Evolutionary conservation across 2,888 invertebrate species (phyloP).

Genomic region (Lampropteryx suffumata): DNA sequence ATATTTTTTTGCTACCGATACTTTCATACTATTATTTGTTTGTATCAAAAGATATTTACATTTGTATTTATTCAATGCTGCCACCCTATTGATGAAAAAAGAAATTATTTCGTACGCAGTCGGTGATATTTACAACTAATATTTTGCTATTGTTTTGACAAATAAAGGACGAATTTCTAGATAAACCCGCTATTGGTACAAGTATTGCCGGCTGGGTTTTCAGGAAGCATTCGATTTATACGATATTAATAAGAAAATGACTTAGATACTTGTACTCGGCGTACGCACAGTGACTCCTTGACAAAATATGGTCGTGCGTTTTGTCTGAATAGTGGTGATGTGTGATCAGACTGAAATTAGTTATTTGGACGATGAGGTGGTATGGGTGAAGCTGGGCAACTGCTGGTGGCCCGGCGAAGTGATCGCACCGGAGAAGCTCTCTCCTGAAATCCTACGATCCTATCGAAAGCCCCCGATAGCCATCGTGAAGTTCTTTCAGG

Average conservation of each 20-base stretch:
- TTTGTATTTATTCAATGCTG: slow-evolving; percentile 47
- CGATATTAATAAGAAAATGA: slow-evolving; percentile 49
- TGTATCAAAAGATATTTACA: not conserved
- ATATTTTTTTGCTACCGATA: too few relatives aligned
- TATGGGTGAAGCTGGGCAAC: slow-evolving; percentile 92
- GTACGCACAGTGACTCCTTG: slow-evolving; percentile 62
- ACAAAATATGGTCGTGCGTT: slow-evolving; percentile 79
- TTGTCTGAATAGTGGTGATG: slow-evolving; percentile 82
- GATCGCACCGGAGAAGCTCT: slow-evolving; percentile 83
- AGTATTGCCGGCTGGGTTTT: slow-evolving; percentile 39
- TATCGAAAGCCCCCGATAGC: slow-evolving; percentile 89
- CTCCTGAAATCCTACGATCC: slow-evolving; percentile 85
- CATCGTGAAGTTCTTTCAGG: slow-evolving; percentile 93
- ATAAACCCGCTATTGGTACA: slow-evolving; percentile 37
- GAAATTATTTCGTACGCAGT: slow-evolving; percentile 77
- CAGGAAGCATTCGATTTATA: slow-evolving; percentile 37
- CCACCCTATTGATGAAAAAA: slow-evolving; percentile 55
- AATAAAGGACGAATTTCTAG: slow-evolving; percentile 51
- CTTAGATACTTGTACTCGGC: slow-evolving; percentile 66
- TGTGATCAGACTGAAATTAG: slow-evolving; percentile 86
- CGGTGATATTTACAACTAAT: slow-evolving; percentile 80
- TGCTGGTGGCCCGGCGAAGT: slow-evolving; percentile 95
- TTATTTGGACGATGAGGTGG: slow-evolving; percentile 89
- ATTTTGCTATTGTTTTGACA: slow-evolving; percentile 79
- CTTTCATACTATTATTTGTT: not conserved